Conservation (phyloP, 2,797 vertebrate genomes). For the Pipistrellus nathusii region DNA sequence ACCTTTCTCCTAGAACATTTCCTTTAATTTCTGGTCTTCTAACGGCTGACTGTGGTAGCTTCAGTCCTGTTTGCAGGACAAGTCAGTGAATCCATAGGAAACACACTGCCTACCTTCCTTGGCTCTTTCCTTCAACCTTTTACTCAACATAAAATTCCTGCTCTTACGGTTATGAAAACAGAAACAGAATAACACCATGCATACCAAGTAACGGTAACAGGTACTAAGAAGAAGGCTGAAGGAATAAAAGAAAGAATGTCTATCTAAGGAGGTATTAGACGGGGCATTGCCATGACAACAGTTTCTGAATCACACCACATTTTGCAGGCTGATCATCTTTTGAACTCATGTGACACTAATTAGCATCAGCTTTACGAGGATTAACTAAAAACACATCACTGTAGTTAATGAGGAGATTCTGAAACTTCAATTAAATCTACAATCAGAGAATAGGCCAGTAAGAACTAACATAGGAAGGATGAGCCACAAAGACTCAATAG, state of each 20-base stretch:
- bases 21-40: not conserved
- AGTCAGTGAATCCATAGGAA: not conserved
- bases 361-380: slow-evolving; percentile 29
- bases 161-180: not conserved
- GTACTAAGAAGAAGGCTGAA: not conserved
- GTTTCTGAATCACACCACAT: slow-evolving; percentile 41
- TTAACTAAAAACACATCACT: slow-evolving; percentile 52
- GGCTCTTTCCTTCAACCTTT: not conserved
- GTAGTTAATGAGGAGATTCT: slow-evolving; percentile 40
- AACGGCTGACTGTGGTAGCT: not conserved
- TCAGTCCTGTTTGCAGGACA: not conserved
- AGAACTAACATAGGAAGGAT: slow-evolving; percentile 47
- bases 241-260: not conserved
- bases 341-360: slow-evolving; percentile 65
- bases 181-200: not conserved
- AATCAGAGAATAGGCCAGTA: not conserved
- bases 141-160: not conserved
- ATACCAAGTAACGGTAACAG: not conserved
- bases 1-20: not conserved
- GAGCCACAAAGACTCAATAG: not conserved
- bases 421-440: slow-evolving; percentile 41
- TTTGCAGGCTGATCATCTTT: slow-evolving; percentile 57
- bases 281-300: slow-evolving; percentile 29
- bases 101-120: not conserved
- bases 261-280: not conserved